A percentile compares a stretch with the other conserved stretches of the same genome.
Conservation (phyloP, 2,888 invertebrate genomes). For the Mellilla xanthometata region DNA sequence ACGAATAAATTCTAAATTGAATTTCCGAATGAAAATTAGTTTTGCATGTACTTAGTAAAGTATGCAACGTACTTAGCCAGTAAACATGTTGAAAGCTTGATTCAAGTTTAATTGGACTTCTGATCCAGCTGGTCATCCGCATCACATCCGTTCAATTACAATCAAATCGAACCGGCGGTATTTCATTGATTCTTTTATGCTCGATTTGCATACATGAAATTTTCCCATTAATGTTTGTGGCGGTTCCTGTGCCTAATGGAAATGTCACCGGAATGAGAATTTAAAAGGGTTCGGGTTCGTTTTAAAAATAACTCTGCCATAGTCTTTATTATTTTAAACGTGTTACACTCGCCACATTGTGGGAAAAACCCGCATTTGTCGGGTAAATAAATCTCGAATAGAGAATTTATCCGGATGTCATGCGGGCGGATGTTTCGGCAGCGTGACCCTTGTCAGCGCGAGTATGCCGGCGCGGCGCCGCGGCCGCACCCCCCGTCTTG, state of each 20-base stretch:
- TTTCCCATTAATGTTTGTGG: conserved; percentile 1
- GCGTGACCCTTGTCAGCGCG: conserved; percentile 55
- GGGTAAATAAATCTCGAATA: conserved; percentile 45
- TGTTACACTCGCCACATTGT: conserved; percentile 1
- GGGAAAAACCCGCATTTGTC: conserved; percentile 16
- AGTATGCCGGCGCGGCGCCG: conserved; percentile 9
- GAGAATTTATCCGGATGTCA: conserved; percentile 48
- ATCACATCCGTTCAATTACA: conserved; percentile 8
- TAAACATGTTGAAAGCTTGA: conserved; percentile 1
- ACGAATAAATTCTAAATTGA: no score
- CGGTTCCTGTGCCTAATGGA: conserved; percentile 7
- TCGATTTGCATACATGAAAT: conserved; percentile 9
- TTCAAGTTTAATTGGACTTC: conserved; percentile 4
- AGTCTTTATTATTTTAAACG: conserved; percentile 14
- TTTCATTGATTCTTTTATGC: conserved; percentile 5
- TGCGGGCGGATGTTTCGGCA: conserved; percentile 56
- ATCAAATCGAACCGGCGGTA: conserved; percentile 5
- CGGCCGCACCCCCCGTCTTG: conserved; percentile 19
- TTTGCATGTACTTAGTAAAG: not conserved
- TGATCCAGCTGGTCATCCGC: conserved; percentile 2
- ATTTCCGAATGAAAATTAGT: no score
- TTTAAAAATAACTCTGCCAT: conserved; percentile 10
- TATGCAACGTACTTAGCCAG: not conserved
- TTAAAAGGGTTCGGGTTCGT: conserved; percentile 10
- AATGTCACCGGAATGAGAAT: conserved; percentile 8